phyloP scores from a whole-genome alignment of 2,888 invertebrate species.

The Gastracanthus pulcherrimus region DNA sequence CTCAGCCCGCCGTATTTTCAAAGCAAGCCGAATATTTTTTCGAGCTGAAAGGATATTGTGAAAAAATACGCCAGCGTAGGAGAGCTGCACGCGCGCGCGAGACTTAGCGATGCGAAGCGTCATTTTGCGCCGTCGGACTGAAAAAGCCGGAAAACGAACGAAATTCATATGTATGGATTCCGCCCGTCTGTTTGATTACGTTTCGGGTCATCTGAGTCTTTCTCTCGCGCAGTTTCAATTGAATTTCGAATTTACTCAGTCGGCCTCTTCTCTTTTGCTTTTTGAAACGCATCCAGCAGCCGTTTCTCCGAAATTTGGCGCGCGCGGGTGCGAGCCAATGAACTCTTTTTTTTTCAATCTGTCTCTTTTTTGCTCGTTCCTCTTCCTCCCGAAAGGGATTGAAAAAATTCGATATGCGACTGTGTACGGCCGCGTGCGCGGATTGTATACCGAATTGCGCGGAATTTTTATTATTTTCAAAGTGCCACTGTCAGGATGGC shows the following conservation, averaged over 20 bases:
- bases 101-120: conserved; percentile 5
- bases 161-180: conserved; percentile 53
- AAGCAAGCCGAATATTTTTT: conserved; percentile 26
- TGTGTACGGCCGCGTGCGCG: not conserved
- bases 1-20: not conserved
- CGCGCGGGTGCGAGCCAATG: not conserved
- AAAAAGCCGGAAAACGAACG: conserved; percentile 49
- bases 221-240: conserved; percentile 44
- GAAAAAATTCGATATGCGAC: conserved; percentile 35
- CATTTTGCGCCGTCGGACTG: not conserved
- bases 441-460: conserved; percentile 10
- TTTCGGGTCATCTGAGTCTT: conserved; percentile 55
- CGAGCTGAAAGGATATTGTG: conserved; percentile 8
- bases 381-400: not conserved
- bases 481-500: conserved; percentile 21
- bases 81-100: too few relatives aligned
- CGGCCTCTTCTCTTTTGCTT: conserved; percentile 36
- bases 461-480: conserved; percentile 25
- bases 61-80: conserved; percentile 40
- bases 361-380: not conserved
- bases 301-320: conserved; percentile 32
- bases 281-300: conserved; percentile 32
- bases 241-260: conserved; percentile 56
- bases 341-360: not conserved
- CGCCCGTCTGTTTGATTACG: conserved; percentile 52